Evolutionary conservation across 1,140 invertebrate genomes (phyloP).

Genomic region (Polyergus mexicanus): DNA sequence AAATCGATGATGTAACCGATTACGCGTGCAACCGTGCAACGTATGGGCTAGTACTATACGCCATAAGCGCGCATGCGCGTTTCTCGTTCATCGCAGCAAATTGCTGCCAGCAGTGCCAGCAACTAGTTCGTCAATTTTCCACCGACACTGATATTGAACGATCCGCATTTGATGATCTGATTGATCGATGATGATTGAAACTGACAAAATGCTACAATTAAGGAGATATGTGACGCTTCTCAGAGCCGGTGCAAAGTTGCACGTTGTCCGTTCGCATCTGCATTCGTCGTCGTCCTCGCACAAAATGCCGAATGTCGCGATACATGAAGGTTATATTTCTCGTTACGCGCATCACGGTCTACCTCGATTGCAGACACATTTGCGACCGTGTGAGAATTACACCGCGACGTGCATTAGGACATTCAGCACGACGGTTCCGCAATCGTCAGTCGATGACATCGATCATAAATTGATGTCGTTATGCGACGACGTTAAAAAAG

Average conservation of each 20-base stretch:
- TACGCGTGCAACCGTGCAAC: neutral
- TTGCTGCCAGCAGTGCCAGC: too few species aligned
- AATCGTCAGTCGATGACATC: conserved; percentile 7
- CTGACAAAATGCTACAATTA: conserved; percentile 11
- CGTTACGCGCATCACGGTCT: neutral
- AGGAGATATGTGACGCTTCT: conserved; percentile 15
- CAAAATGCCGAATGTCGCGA: neutral
- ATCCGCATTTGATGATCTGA: too few species aligned
- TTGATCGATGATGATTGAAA: conserved; percentile 1
- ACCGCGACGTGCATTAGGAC: neutral
- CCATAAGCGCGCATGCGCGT: neutral
- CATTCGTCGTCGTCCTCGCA: too few species aligned
- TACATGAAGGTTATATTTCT: conserved; percentile 12
- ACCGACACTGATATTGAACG: neutral
- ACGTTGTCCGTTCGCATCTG: neutral
- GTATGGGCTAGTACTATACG: neutral
- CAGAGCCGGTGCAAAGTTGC: neutral
- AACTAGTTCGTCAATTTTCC: neutral
- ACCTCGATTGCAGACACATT: neutral
- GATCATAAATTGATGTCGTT: conserved; percentile 41
- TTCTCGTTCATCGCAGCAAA: too few species aligned
- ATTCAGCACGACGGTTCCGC: neutral
- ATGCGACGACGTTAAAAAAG: conserved; percentile 1
- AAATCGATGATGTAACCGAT: neutral
- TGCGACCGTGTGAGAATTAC: neutral